Evolutionary conservation across 2,888 invertebrate species (phyloP).

Genomic region (Torymus aiolomorphi): DNA sequence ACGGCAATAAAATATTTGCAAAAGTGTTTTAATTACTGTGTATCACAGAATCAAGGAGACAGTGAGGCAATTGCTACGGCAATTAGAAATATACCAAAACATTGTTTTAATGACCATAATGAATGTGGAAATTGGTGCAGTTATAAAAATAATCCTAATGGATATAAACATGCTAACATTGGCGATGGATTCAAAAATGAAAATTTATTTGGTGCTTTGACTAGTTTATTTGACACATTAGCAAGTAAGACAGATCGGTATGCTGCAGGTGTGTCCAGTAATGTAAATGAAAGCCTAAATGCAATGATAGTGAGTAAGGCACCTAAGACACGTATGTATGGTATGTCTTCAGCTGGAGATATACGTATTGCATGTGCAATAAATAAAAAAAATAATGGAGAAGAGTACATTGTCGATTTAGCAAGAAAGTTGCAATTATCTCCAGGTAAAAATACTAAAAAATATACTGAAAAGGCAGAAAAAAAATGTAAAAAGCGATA

Average conservation of each 20-base stretch:
- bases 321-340: conserved; percentile 45
- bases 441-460: conserved; percentile 32
- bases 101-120: no score
- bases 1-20: no score
- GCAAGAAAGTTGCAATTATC: conserved; percentile 17
- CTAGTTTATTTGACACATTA: conserved; percentile 13
- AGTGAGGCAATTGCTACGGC: no score
- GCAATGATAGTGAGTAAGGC: conserved; percentile 36
- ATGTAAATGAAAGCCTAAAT: conserved; percentile 49
- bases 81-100: no score
- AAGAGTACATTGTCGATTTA: conserved; percentile 26
- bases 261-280: conserved; percentile 43
- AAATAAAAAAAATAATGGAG: conserved; percentile 47
- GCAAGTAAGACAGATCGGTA: conserved; percentile 16
- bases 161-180: no score
- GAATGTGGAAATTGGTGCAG: no score
- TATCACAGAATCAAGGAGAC: no score
- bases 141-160: no score
- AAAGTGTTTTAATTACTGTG: no score
- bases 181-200: conserved; percentile 29
- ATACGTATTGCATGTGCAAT: no score
- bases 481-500: conserved; percentile 13
- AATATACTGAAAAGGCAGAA: conserved; percentile 13
- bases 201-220: conserved; percentile 19
- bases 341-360: conserved; percentile 27